Evolutionary conservation across 2,888 invertebrate species (phyloP).

Genomic region (Phengaris alcon): DNA sequence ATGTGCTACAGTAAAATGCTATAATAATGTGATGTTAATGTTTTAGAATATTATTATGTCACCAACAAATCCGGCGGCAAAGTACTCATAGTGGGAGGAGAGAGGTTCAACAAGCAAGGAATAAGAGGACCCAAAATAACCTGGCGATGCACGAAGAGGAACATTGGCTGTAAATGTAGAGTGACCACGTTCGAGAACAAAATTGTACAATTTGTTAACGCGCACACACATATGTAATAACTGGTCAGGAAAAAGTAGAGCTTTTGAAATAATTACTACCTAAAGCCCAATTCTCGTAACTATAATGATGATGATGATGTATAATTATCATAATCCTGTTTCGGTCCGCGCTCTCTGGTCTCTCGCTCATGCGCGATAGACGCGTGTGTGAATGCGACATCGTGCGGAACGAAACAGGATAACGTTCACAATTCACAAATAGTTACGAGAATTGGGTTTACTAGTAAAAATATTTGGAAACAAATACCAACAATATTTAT

Average conservation of each 20-base stretch:
- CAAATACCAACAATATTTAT: too few species aligned
- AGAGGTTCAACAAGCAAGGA: constrained; percentile 33
- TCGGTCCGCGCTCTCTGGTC: too few species aligned
- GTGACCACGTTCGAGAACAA: constrained; percentile 43
- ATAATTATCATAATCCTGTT: too few species aligned
- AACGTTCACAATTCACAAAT: too few species aligned
- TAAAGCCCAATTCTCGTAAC: too few species aligned
- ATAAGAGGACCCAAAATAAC: constrained; percentile 27
- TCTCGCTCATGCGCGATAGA: too few species aligned
- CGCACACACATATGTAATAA: background rate
- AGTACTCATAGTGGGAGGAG: constrained; percentile 31
- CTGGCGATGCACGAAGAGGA: constrained; percentile 44
- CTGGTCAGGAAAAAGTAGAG: background rate
- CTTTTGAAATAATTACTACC: background rate
- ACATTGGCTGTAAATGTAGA: constrained; percentile 46
- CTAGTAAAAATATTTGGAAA: too few species aligned
- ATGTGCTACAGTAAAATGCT: background rate
- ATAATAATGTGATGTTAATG: background rate
- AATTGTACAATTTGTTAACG: constrained; percentile 34
- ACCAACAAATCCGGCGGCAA: constrained; percentile 30
- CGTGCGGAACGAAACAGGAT: too few species aligned
- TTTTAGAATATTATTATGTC: constrained; percentile 28
- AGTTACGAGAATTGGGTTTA: too few species aligned
- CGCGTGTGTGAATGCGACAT: too few species aligned
- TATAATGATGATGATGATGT: too few species aligned